These are phyloP conservation scores for Hydrolagus colliei DNA, from an alignment of 2,797 vertebrate genomes.

Conservation along the genomic window DNA sequence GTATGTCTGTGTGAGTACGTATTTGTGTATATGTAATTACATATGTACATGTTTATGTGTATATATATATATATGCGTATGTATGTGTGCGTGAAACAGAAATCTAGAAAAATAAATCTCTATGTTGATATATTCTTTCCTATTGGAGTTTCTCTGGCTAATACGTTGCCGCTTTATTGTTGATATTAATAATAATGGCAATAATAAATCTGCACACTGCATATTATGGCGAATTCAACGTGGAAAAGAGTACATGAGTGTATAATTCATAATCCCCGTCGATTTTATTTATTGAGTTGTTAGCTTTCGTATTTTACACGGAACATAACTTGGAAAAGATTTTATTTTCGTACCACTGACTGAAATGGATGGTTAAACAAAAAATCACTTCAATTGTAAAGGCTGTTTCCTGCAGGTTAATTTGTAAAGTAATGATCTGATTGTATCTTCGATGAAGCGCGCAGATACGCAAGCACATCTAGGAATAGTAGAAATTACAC, in stretches of 20 bases:
- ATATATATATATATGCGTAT: slow-evolving; percentile 22
- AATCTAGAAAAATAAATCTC: no score
- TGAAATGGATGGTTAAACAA: neutral
- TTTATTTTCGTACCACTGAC: neutral
- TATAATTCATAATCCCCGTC: neutral
- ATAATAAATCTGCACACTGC: neutral
- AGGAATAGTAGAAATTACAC: neutral
- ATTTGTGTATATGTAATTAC: neutral
- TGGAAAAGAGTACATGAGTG: neutral
- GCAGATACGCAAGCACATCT: neutral
- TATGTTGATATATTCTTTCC: no score
- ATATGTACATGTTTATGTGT: slow-evolving; percentile 31
- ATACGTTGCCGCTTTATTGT: neutral
- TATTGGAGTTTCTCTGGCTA: neutral
- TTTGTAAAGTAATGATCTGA: neutral
- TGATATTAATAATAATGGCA: no score
- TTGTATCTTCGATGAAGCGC: neutral
- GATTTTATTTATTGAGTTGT: neutral
- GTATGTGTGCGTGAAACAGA: slow-evolving; percentile 44
- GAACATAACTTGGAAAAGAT: neutral
- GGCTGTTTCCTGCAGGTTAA: neutral
- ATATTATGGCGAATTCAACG: neutral
- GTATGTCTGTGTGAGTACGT: no score
- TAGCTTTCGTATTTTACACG: neutral
- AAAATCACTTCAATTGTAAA: no score